These are phyloP conservation scores for Oncorhynchus nerka DNA, from an alignment of 2,113 vertebrate species.

Conservation along the genomic window DNA sequence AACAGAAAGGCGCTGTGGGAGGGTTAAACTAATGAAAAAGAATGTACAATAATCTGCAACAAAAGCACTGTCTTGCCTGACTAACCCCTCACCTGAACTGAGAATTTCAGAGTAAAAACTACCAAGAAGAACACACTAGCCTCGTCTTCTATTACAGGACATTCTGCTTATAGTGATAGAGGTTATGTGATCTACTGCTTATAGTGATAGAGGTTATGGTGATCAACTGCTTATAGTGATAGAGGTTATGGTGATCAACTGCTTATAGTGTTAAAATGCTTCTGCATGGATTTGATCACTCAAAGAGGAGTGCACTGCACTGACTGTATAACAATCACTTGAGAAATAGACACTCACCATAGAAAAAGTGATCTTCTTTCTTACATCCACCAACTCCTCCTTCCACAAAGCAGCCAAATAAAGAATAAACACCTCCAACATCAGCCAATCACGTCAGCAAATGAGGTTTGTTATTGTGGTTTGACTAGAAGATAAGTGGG, in stretches of 20 bases:
- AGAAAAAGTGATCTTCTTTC: constrained; percentile 41
- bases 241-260: no score
- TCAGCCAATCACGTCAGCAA: constrained; percentile 3
- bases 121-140: not conserved
- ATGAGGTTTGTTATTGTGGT: not conserved
- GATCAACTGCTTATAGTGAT: no score
- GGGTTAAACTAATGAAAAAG: constrained; percentile 2
- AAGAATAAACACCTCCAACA: constrained; percentile 40
- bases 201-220: no score
- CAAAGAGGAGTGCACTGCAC: no score
- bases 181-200: no score
- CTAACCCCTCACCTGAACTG: not conserved
- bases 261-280: no score
- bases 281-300: no score
- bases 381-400: constrained; percentile 46
- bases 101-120: not conserved
- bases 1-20: not conserved
- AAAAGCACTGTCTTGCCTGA: not conserved
- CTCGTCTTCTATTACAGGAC: not conserved
- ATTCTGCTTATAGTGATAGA: no score
- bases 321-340: no score
- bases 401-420: constrained; percentile 33
- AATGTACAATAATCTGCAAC: not conserved
- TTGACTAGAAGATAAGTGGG: not conserved
- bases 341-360: constrained; percentile 47